Percentiles rank a stretch among this genome's conserved stretches.
These are phyloP conservation scores for Crambe crambe DNA, from an alignment of 37 sponge, comb jelly and placozoan genomes.

Conservation along the genomic window DNA sequence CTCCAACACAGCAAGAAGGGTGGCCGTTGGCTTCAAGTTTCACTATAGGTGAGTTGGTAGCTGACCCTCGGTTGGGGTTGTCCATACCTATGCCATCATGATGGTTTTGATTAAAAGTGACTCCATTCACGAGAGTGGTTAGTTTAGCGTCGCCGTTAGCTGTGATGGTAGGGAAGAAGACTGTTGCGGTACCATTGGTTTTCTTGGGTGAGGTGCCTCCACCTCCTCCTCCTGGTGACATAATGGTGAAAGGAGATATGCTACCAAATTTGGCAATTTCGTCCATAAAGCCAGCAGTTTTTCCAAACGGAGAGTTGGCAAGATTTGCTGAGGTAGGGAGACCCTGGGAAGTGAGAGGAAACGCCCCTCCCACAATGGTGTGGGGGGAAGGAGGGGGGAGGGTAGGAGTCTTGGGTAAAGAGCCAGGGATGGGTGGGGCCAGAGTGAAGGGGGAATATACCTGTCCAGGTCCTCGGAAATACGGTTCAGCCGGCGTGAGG, in stretches of 20 bases:
- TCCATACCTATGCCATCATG: conserved; percentile 1
- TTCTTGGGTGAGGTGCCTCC: conserved; percentile 43
- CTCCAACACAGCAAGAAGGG: conserved; percentile 41
- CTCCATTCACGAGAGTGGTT: conserved; percentile 46
- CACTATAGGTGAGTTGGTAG: conserved; percentile 32
- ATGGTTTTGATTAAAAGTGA: conserved; percentile 15
- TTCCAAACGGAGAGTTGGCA: conserved; percentile 55
- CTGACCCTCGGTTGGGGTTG: conserved; percentile 16
- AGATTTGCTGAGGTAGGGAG: conserved; percentile 52
- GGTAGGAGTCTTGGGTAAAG: conserved; percentile 83
- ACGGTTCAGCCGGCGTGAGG: conserved; percentile 54
- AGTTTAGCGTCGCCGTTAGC: conserved; percentile 66
- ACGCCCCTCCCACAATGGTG: conserved; percentile 52
- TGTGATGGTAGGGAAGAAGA: conserved; percentile 74
- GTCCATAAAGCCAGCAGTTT: conserved; percentile 39
- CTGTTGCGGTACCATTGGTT: conserved; percentile 24
- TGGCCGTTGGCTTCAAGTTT: conserved; percentile 46
- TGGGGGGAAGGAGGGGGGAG: conserved; percentile 92
- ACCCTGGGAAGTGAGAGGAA: conserved; percentile 55
- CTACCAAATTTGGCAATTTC: conserved; percentile 41
- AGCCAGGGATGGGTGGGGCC: conserved; percentile 58
- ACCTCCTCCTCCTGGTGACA: conserved; percentile 47
- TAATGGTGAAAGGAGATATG: conserved; percentile 58
- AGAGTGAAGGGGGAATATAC: conserved; percentile 72
- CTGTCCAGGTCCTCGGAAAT: conserved; percentile 35